Evolutionary conservation across 2,113 vertebrate species (phyloP).

Genomic region (Shinisaurus crocodilurus): DNA sequence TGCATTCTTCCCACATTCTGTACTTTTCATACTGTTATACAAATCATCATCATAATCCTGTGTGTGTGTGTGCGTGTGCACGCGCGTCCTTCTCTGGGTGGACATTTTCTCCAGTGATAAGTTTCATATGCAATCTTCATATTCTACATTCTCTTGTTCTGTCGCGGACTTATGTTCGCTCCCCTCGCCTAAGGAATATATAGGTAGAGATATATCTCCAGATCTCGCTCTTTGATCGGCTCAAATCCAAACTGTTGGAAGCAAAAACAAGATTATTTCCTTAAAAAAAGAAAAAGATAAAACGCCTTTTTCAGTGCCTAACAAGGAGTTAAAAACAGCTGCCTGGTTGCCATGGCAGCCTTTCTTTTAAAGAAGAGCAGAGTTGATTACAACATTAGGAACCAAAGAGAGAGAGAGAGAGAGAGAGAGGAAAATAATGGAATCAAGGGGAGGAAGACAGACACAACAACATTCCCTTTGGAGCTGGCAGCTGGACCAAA

Average conservation of each 20-base stretch:
- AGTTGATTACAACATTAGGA: constrained; percentile 76
- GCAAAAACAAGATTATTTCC: neutral
- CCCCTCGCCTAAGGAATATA: neutral
- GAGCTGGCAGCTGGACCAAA: constrained; percentile 49
- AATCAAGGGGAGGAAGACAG: constrained; percentile 34
- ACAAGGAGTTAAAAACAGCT: constrained; percentile 69
- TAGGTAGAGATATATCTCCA: neutral
- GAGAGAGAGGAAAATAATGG: constrained; percentile 48
- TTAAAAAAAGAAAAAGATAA: neutral
- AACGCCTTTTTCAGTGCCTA: constrained; percentile 16
- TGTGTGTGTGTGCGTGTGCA: neutral
- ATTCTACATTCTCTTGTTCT: neutral
- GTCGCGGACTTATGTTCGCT: too few species aligned
- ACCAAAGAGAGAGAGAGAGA: constrained; percentile 47
- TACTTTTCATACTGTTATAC: neutral
- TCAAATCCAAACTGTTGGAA: neutral
- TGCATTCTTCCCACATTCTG: neutral
- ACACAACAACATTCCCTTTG: constrained; percentile 33
- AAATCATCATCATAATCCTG: neutral
- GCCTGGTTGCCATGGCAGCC: constrained; percentile 75
- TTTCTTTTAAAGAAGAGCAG: constrained; percentile 72
- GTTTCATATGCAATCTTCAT: neutral
- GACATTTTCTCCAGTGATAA: neutral
- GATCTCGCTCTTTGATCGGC: neutral
- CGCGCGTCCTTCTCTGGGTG: neutral